Percentiles rank a stretch among this genome's conserved stretches.
These are phyloP conservation scores for Gallinago solitaria DNA, from an alignment of 2,797 vertebrate species.

Conservation along the genomic window DNA sequence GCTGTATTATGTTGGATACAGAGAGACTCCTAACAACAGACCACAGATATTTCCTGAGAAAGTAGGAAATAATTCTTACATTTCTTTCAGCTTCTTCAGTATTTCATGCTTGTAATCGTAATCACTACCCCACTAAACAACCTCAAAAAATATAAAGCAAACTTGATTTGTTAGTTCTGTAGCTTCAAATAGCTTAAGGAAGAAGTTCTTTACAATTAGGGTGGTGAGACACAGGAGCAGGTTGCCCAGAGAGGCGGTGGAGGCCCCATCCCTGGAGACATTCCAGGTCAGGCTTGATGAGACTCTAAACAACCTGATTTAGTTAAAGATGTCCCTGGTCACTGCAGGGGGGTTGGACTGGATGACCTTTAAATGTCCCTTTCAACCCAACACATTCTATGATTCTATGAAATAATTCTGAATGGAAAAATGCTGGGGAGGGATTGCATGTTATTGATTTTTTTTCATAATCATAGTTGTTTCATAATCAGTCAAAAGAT, in stretches of 20 bases:
- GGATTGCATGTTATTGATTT: not conserved
- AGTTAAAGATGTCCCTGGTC: no score
- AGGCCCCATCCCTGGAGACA: no score
- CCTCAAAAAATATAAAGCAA: not conserved
- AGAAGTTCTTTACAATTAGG: no score
- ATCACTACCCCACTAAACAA: not conserved
- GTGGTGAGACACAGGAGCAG: no score
- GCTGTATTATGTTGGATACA: not conserved
- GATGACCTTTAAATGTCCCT: no score
- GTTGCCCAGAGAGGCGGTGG: no score
- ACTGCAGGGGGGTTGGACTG: no score
- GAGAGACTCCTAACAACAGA: not conserved
- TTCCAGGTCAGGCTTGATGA: no score
- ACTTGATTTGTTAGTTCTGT: not conserved
- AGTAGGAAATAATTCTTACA: not conserved
- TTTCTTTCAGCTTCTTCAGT: not conserved
- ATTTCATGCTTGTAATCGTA: not conserved
- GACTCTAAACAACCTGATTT: no score
- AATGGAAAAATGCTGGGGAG: not conserved
- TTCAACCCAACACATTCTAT: no score
- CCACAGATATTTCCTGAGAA: not conserved
- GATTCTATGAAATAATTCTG: not conserved
- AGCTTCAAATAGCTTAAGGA: not conserved
- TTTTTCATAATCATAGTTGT: not conserved
- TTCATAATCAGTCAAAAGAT: not conserved